Conservation (phyloP, 2,797 vertebrate species). For the Danionella dracula region DNA sequence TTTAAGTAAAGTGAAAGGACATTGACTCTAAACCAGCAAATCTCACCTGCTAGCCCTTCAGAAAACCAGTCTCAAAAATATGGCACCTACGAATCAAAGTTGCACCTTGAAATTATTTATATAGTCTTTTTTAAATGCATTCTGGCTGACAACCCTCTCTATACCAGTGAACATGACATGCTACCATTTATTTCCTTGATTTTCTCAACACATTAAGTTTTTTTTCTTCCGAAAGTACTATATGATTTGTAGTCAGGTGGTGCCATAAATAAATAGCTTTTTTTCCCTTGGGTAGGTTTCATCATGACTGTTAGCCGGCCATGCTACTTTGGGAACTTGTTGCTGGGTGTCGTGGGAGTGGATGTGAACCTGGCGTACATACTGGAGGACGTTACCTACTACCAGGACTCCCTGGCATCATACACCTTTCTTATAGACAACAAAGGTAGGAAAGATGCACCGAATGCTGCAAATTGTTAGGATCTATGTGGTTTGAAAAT, state of each 20-base stretch:
- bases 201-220: too few species aligned
- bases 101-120: too few species aligned
- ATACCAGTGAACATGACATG: too few species aligned
- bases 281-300: constrained; percentile 69
- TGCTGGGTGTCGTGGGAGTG: constrained; percentile 94
- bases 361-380: constrained; percentile 97
- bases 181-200: too few species aligned
- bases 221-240: too few species aligned
- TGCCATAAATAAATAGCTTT: neutral
- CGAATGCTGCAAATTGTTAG: neutral
- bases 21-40: too few species aligned
- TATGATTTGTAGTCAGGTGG: neutral
- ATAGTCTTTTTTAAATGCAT: too few species aligned
- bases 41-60: too few species aligned
- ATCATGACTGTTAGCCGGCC: constrained; percentile 98
- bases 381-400: constrained; percentile 96
- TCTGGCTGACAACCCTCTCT: too few species aligned
- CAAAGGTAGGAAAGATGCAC: constrained; percentile 75
- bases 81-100: too few species aligned
- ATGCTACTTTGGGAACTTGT: constrained; percentile 94
- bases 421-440: constrained; percentile 98
- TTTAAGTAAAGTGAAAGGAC: too few species aligned
- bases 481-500: neutral
- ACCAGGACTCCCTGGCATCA: constrained; percentile 93
- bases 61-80: too few species aligned